Conservation (phyloP, 1,140 invertebrate species). For the Apis dorsata region DNA sequence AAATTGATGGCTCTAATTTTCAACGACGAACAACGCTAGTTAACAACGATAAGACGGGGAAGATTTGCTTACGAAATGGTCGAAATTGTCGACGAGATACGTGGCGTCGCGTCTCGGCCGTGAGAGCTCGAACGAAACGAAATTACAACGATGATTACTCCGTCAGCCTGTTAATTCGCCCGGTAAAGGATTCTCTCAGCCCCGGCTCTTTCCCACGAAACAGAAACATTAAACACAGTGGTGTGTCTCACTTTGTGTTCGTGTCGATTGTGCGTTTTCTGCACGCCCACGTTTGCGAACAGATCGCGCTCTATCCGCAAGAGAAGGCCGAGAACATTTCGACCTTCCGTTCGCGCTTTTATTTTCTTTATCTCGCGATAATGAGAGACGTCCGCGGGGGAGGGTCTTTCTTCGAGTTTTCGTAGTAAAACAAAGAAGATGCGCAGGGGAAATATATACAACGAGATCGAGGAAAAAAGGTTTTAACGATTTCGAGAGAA, state of each 20-base stretch:
- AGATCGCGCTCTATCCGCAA: not conserved
- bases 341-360: constrained; percentile 36
- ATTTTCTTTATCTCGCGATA: constrained; percentile 47
- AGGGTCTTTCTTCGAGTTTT: not conserved
- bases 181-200: constrained; percentile 62
- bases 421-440: not conserved
- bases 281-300: constrained; percentile 33
- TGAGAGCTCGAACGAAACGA: constrained; percentile 54
- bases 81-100: constrained; percentile 26
- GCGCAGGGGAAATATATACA: not conserved
- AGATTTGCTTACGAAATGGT: constrained; percentile 60
- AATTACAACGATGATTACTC: constrained; percentile 60
- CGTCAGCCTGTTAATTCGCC: constrained; percentile 56
- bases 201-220: constrained; percentile 56
- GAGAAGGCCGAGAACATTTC: constrained; percentile 20
- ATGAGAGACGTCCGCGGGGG: constrained; percentile 31
- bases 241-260: not conserved
- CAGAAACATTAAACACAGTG: not conserved
- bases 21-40: not conserved
- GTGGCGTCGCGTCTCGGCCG: constrained; percentile 31
- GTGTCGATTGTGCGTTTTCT: constrained; percentile 29
- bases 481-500: constrained; percentile 9
- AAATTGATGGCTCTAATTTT: too few relatives aligned
- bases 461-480: not conserved
- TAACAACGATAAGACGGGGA: constrained; percentile 40